Evolutionary conservation across 2,113 vertebrate genomes (phyloP), one percentile per base, ranked within the genome.

Genomic region (Plectropomus leopardus): DNA sequence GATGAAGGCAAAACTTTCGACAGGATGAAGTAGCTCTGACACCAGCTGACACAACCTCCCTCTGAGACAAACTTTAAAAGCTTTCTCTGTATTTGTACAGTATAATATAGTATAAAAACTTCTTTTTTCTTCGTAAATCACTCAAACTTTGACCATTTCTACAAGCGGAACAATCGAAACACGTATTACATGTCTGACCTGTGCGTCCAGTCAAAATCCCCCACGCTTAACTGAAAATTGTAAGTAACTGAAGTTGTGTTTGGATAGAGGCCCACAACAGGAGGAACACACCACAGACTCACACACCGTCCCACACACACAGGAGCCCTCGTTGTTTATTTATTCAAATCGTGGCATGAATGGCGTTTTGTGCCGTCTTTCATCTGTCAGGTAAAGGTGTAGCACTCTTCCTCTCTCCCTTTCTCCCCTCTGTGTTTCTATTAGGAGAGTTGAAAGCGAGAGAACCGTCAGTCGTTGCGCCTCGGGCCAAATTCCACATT

Each of bases 201-300:
- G 28, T 36, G 74, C 67, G 73, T 72, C 63, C 58, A 72, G 60
- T 63, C 80, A 77, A 87, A 87, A 85, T 87, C 72, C 82, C 73
- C 47, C 45, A 63, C 68, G 63, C 51, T 78, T 72, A 67, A 80
- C 69, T 58, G 81, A 82, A 81, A 86, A 88, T 64, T 88, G 75
- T 76, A 87, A 90, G 78, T 84, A 77, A 86, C 67, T 86, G 83
- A 90, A 90, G 82, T 87, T 89, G 63, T 89, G 84, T 91, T 93
- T 94, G 86, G 74, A 89, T 86, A 83, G 90, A 88, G 76, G 91
- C 92, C 88, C 68, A 17, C 4, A 45, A 79, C 26, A 76, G 72
- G 75, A 75, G 67, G 76, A 84, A 71, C 64, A 68, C 66, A 69
- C 85, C 78, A 88, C 80, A 82, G 81, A 78, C 73, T 44, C 73